Evolutionary conservation across 2,113 vertebrate species (phyloP).

Genomic region (Macaca fascicularis): T2T-MFA8v1.1 NC_088379.1:186465501-186466000

Average conservation of each 20-base stretch:
- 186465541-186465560: slow-evolving; percentile 58
- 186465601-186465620: background rate
- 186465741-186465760: background rate
- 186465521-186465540: slow-evolving; percentile 37
- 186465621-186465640: background rate
- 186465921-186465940: background rate
- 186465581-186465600: background rate
- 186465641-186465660: background rate
- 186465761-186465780: background rate
- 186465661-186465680: fast-evolving
- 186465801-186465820: background rate
- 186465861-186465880: background rate
- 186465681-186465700: background rate
- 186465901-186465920: background rate
- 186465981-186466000: background rate
- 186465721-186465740: background rate
- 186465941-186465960: background rate
- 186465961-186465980: background rate
- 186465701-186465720: background rate
- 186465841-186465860: background rate
- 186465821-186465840: slow-evolving; percentile 21
- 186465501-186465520: slow-evolving; percentile 53
- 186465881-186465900: background rate
- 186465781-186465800: background rate
- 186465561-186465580: background rate